Base-by-base conservation (phyloP, 2,888 invertebrate species). In the Chromoteleia sp. region DNA sequence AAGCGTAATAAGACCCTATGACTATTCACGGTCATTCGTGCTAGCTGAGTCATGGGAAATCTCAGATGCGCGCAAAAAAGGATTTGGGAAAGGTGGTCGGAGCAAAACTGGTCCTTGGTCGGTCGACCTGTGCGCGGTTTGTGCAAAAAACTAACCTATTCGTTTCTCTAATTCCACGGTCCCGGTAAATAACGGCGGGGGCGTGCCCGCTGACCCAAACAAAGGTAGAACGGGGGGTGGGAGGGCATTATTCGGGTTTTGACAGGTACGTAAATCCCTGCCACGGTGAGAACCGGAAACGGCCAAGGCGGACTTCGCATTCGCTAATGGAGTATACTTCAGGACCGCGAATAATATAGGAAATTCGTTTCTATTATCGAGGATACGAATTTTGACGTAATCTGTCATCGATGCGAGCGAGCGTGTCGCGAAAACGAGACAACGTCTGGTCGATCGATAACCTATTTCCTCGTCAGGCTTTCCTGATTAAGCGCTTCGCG, bases 391-490 rank as follows among this genome's bases (percentile, higher is more conserved):
- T 87, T 86, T 86, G 85, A 87, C 87, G 86, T 87, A 84, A 84
- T 83, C 81, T 77, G 82, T 84, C 85, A 85, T 76, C 79, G 71
- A 79, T 45, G 71, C 54, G 75, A 61, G 68, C 59, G 68, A 71
- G 76, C 77, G 75, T 70, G 77, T 68, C 79, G 81, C 83, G 83
- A 85, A 88, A 89, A 88, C 86, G 86, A 88, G 85, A 86, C 85
- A 83, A 76, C 84, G 85, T 84, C 84, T 75, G 76, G 59, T 45
- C 84, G 88, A 91, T 91, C 91, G 89, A 91, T 91, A 91, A 88
- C 88, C 89, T 86, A 90, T 90, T 90, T 90, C 88, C 89, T 87
- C 84, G 85, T 83, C 86, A 80, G 85, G 86, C 86, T 84, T 87
- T 87, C 86, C 84, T 86, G 87, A 88, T 88, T 88, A 86, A 88